These are phyloP conservation scores for Mylabris phalerata DNA, from an alignment of 1,140 invertebrate species.

Conservation along the genomic window DNA sequence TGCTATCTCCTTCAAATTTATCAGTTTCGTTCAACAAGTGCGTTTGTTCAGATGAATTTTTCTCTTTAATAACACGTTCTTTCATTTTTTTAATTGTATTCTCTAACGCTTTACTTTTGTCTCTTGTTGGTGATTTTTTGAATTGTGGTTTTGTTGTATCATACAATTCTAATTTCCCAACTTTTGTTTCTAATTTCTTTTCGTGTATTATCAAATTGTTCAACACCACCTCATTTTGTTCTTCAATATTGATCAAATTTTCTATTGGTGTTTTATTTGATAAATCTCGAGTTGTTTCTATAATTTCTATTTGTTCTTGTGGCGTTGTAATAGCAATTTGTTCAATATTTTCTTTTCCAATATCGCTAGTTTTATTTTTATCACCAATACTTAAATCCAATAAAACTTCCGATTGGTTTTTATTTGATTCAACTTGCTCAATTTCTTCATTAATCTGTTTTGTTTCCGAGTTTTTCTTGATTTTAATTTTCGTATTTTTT, in stretches of 20 bases:
- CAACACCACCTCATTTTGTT: not conserved
- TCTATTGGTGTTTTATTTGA: not conserved
- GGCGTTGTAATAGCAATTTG: not conserved
- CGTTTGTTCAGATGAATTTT: not conserved
- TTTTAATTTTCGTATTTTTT: too few species aligned
- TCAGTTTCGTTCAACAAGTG: not conserved
- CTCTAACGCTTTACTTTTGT: slow-evolving; percentile 1
- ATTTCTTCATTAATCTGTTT: too few species aligned
- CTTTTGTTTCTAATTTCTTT: not conserved
- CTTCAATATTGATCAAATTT: not conserved
- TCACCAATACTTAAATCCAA: not conserved
- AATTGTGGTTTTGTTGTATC: too few species aligned
- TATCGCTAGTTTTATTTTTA: not conserved
- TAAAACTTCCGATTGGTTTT: not conserved
- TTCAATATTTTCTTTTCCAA: not conserved
- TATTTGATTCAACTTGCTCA: too few species aligned
- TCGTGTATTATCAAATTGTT: not conserved
- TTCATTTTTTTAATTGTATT: slow-evolving; percentile 9
- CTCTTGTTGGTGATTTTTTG: not conserved
- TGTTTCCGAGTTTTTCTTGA: too few species aligned
- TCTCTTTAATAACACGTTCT: not conserved
- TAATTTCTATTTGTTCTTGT: not conserved
- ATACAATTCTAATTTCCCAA: too few species aligned
- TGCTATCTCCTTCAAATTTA: too few species aligned
- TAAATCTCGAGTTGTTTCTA: not conserved